These are phyloP conservation scores for Pectinophora gossypiella DNA, from an alignment of 1,140 invertebrate species.

Conservation along the genomic window DNA sequence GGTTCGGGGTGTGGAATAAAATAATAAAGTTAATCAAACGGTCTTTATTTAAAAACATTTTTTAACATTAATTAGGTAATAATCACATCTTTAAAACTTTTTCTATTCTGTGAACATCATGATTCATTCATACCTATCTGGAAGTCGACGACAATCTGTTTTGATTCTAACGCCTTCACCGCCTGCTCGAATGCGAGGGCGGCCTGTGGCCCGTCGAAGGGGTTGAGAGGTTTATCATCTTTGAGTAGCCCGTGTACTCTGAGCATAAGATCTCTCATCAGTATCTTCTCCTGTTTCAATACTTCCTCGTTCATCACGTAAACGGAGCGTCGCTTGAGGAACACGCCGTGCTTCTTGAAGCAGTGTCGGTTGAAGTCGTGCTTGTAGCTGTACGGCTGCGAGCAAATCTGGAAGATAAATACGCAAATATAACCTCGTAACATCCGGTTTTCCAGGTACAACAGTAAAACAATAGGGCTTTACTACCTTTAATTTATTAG, in stretches of 20 bases:
- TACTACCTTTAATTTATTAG: too few species aligned
- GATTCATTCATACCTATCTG: too few species aligned
- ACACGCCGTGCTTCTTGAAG: conserved; percentile 52
- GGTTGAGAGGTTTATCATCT: conserved; percentile 27
- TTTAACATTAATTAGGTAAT: too few species aligned
- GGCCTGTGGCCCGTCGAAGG: conserved; percentile 37
- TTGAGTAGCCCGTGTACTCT: conserved; percentile 24
- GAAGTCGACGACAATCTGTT: conserved; percentile 25
- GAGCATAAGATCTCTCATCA: conserved; percentile 38
- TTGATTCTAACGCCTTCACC: conserved; percentile 29
- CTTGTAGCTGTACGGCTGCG: conserved; percentile 54
- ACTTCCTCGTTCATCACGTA: conserved; percentile 50
- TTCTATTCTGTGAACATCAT: too few species aligned
- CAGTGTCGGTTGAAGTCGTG: conserved; percentile 55
- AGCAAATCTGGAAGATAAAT: conserved; percentile 48
- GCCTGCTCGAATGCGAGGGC: conserved; percentile 35
- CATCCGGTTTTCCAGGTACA: too few species aligned
- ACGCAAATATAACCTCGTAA: too few species aligned
- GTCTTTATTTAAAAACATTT: too few species aligned
- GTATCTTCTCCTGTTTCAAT: conserved; percentile 29
- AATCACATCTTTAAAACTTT: too few species aligned
- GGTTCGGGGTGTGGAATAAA: too few species aligned
- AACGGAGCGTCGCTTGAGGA: conserved; percentile 39
- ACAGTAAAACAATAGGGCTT: too few species aligned
- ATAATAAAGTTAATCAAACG: too few species aligned